Conservation (phyloP, 2,113 vertebrate genomes). For the Triplophysa rosa region DNA sequence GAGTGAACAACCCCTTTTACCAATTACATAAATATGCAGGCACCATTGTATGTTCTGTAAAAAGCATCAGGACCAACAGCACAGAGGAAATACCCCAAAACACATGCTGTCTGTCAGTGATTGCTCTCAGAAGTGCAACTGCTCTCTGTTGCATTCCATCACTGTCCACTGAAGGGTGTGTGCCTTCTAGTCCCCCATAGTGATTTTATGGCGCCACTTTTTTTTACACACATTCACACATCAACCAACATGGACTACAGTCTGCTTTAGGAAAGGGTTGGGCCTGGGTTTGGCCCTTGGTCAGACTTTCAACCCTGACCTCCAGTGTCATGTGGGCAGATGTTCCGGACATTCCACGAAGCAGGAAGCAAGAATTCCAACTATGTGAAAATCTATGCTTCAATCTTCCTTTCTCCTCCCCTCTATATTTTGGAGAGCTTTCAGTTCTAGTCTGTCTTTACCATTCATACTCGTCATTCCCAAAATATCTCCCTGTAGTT, state of each 20-base stretch:
- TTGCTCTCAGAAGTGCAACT: slow-evolving; percentile 35
- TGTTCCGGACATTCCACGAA: slow-evolving; percentile 69
- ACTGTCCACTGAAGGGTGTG: slow-evolving; percentile 51
- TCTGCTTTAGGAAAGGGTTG: slow-evolving; percentile 41
- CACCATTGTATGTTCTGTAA: neutral
- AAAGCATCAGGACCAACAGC: slow-evolving; percentile 26
- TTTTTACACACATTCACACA: slow-evolving; percentile 5
- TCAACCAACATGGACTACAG: slow-evolving; percentile 4
- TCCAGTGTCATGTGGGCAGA: slow-evolving; percentile 71
- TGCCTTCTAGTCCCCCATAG: slow-evolving; percentile 37
- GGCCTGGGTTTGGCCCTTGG: slow-evolving; percentile 51
- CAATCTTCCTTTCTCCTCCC: slow-evolving; percentile 19
- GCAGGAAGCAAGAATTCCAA: slow-evolving; percentile 71
- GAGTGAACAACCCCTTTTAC: neutral
- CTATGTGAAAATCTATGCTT: slow-evolving; percentile 64
- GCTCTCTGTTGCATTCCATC: slow-evolving; percentile 59
- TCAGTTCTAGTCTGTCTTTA: neutral
- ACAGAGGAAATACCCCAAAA: slow-evolving; percentile 36
- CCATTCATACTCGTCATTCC: slow-evolving; percentile 13
- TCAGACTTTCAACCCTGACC: slow-evolving; percentile 59
- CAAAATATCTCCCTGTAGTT: slow-evolving; percentile 64
- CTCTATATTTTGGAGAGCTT: slow-evolving; percentile 26
- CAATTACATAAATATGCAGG: neutral
- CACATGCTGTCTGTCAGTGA: slow-evolving; percentile 49
- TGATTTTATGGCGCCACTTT: slow-evolving; percentile 36